Evolutionary conservation across 2,113 vertebrate species (phyloP).

Genomic region (Chionis minor): DNA sequence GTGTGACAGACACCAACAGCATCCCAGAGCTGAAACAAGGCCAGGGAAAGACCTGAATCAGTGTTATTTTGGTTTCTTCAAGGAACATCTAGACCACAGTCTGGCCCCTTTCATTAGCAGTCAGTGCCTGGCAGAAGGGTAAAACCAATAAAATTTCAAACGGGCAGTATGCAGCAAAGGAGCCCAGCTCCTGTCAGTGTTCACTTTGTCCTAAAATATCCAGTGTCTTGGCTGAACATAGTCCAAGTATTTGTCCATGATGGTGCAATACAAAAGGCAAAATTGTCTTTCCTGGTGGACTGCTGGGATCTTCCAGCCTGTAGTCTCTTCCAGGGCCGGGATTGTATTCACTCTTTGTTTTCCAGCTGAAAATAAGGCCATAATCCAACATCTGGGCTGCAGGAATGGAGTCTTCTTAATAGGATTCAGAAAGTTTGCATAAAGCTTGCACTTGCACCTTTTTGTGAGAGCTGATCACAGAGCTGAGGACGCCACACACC

Average conservation of each 20-base stretch:
- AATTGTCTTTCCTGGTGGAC: background rate
- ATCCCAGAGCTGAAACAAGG: background rate
- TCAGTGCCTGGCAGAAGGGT: background rate
- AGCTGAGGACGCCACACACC: background rate
- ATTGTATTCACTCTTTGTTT: background rate
- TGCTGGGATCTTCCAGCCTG: background rate
- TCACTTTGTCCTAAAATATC: background rate
- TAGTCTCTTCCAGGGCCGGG: background rate
- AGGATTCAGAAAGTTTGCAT: background rate
- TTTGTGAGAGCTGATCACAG: background rate
- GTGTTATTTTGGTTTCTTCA: background rate
- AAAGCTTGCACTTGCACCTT: background rate
- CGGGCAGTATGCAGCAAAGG: background rate
- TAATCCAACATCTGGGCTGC: background rate
- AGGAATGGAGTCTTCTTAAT: background rate
- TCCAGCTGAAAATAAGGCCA: background rate
- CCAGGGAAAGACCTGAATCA: background rate
- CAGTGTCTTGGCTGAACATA: background rate
- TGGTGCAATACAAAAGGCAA: background rate
- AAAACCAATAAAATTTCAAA: background rate
- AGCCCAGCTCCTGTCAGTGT: background rate
- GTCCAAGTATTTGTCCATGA: background rate
- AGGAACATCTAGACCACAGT: background rate
- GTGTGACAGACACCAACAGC: background rate
- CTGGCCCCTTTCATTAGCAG: background rate